Evolutionary conservation across 2,797 vertebrate species (phyloP).

Genomic region (Psittacula derbiana): DNA sequence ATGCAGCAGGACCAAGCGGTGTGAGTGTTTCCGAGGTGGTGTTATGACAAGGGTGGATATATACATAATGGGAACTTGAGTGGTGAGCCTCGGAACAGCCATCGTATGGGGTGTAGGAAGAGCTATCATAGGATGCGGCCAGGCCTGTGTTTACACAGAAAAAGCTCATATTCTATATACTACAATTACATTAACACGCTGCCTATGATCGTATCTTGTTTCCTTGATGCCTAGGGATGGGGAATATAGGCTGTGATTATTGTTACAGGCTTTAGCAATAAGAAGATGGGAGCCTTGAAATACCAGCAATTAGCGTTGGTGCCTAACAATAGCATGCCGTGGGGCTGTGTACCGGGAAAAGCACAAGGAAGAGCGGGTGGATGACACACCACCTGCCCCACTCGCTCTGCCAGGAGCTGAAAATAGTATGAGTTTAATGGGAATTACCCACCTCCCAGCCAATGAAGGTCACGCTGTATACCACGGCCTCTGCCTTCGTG

Average conservation of each 20-base stretch:
- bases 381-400: constrained; percentile 46
- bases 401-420: not conserved
- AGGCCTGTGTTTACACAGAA: constrained; percentile 44
- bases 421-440: not conserved
- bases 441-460: not conserved
- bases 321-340: constrained; percentile 46
- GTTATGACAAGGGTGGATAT: constrained; percentile 70
- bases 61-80: constrained; percentile 66
- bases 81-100: constrained; percentile 50
- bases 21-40: constrained; percentile 69
- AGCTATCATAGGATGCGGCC: constrained; percentile 64
- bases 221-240: constrained; percentile 60
- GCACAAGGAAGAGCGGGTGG: constrained; percentile 26
- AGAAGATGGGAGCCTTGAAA: constrained; percentile 53
- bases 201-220: constrained; percentile 63
- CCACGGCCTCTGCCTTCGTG: rapidly evolving
- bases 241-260: constrained; percentile 67
- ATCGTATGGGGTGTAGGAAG: constrained; percentile 1
- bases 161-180: constrained; percentile 65
- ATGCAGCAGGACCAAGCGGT: constrained; percentile 64
- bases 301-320: constrained; percentile 37
- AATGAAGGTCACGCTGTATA: rapidly evolving
- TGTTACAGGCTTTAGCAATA: constrained; percentile 61
- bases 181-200: constrained; percentile 61
- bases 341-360: constrained; percentile 24